phyloP scores from a whole-genome alignment of 2,888 invertebrate species.

The Pasiphila rectangulata region DNA sequence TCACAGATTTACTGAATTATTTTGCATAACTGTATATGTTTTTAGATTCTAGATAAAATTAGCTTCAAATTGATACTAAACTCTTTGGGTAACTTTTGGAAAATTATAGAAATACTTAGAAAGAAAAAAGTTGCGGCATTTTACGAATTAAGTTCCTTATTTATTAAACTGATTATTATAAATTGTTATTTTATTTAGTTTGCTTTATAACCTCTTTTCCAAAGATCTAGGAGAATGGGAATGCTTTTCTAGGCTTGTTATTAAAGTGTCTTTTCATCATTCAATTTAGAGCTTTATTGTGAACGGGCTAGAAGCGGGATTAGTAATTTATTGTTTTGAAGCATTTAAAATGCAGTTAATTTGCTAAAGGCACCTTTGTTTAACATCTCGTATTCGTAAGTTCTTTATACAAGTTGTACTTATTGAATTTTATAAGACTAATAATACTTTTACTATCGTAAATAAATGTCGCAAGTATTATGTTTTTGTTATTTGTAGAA shows the following conservation, averaged over 20 bases:
- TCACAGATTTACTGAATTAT: too few relatives aligned
- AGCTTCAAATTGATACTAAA: too few relatives aligned
- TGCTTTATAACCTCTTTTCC: neutral
- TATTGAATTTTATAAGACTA: slow-evolving; percentile 74
- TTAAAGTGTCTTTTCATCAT: neutral
- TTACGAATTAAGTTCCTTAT: slow-evolving; percentile 23
- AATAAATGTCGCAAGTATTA: slow-evolving; percentile 30
- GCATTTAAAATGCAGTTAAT: slow-evolving; percentile 58
- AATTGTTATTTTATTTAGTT: slow-evolving; percentile 5
- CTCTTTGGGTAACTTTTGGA: too few relatives aligned
- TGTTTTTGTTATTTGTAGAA: slow-evolving; percentile 1
- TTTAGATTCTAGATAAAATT: too few relatives aligned
- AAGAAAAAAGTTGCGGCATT: too few relatives aligned
- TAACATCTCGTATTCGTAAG: slow-evolving; percentile 48
- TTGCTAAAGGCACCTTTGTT: slow-evolving; percentile 48
- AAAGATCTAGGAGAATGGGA: too few relatives aligned
- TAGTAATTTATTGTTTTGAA: slow-evolving; percentile 42
- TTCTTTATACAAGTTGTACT: slow-evolving; percentile 58
- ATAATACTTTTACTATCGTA: slow-evolving; percentile 52
- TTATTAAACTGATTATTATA: slow-evolving; percentile 5
- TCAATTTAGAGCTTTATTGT: slow-evolving; percentile 20
- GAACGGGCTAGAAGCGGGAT: slow-evolving; percentile 31
- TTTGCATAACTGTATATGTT: too few relatives aligned
- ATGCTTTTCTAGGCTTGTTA: too few relatives aligned
- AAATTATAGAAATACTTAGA: too few relatives aligned